Evolutionary conservation across 1,140 invertebrate genomes (phyloP), one percentile per base, ranked within the genome.

Genomic region (Cardiocondyla obscurior): DNA sequence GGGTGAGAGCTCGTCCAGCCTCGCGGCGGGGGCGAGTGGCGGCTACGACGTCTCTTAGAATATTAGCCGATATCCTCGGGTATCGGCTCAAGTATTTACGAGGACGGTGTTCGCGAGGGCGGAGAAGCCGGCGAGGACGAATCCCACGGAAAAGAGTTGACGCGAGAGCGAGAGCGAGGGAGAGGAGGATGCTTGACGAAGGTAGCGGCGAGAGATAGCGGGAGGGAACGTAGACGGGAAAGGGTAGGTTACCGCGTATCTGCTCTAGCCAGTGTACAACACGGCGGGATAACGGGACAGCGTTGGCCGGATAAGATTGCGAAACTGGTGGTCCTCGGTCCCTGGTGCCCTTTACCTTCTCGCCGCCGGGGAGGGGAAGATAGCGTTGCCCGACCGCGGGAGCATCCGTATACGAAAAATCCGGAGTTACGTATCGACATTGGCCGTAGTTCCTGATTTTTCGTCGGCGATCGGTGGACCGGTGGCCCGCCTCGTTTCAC

Each of bases 281-380:
- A 70, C 57, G 58, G 42, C 39, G 39, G 86, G 76, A 84, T 82
- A 57, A 85, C 44, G 85, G 73, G 64, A 81, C 82, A 67, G 57
- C 67, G 79, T 62, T 84, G 85, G 82, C 67, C 74, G 85, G 89
- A 92, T 90, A 91, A 91, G 90, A 92, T 93, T 91, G 91, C 86
- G 83, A 88, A 88, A 91, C 83, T 86, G 87, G 86, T 90, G 85
- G n/a, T n/a, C 87, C 81, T 53, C 76, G 81, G 90, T 92, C 92
- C 91, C 92, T 81, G 28, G 91, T 92, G 92, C 90, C 88, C 88
- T 89, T 85, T 92, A 92, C 86, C 90, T 93, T 57, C 89, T 91
- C 84, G 53, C 88, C 79, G 28, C 14, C 25, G 44, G 12, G 19
- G 28, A 14, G 55, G 53, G 53, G 74, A 81, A 85, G 86, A 88